These are phyloP conservation scores for Ctenopoma multispine DNA, from an alignment of 2,797 vertebrate species.

Conservation along the genomic window DNA sequence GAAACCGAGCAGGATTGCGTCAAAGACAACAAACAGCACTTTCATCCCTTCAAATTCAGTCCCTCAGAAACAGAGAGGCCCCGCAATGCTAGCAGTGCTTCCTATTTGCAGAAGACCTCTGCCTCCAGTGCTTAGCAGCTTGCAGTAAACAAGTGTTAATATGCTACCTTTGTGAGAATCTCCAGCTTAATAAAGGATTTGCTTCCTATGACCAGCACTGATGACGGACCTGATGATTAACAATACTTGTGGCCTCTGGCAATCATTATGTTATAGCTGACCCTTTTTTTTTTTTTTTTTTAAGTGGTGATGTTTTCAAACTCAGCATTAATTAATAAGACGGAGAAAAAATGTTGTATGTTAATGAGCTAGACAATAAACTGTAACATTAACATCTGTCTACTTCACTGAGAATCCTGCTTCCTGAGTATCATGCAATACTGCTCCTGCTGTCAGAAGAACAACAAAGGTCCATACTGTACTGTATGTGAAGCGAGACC, in stretches of 20 bases:
- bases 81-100: conserved; percentile 33
- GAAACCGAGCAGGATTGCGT: conserved; percentile 25
- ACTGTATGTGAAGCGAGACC: conserved; percentile 1
- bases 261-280: conserved; percentile 66
- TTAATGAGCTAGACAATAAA: conserved; percentile 29
- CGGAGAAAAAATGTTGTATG: background rate
- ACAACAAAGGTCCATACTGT: background rate
- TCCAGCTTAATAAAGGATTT: conserved; percentile 69
- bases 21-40: conserved; percentile 49
- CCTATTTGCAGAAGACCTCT: conserved; percentile 55
- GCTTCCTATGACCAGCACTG: conserved; percentile 63
- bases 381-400: conserved; percentile 11
- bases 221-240: conserved; percentile 60
- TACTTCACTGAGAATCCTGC: background rate
- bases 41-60: conserved; percentile 53
- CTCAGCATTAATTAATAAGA: conserved; percentile 61
- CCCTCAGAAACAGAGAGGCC: conserved; percentile 35
- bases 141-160: conserved; percentile 68
- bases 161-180: conserved; percentile 59
- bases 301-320: conserved; percentile 50
- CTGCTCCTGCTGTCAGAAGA: background rate
- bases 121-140: conserved; percentile 47
- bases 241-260: conserved; percentile 60
- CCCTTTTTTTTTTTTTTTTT: conserved; percentile 54
- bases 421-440: background rate